These are phyloP conservation scores for Oxygymnocypris stewartii DNA, from an alignment of 2,113 vertebrate species.

Conservation along the genomic window DNA sequence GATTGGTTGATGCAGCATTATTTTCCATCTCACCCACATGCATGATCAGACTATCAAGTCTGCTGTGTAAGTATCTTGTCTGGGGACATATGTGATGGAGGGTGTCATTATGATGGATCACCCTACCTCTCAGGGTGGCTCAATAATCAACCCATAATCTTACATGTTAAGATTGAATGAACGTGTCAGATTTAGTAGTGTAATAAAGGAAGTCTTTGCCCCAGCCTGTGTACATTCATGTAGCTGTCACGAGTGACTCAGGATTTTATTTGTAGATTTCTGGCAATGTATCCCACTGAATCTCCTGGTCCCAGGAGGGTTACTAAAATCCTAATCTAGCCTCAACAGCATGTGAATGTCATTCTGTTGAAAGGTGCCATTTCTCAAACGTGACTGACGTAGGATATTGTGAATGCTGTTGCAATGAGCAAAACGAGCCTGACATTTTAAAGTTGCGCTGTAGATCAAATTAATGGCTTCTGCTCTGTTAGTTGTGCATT, in stretches of 20 bases:
- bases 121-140: neutral
- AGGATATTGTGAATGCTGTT: neutral
- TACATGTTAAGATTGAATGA: neutral
- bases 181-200: neutral
- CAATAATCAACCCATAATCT: slow-evolving; percentile 9
- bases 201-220: neutral
- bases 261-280: slow-evolving; percentile 17
- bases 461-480: slow-evolving; percentile 15
- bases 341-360: slow-evolving; percentile 15
- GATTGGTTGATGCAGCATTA: neutral
- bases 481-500: neutral
- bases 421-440: slow-evolving; percentile 37
- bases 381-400: slow-evolving; percentile 15
- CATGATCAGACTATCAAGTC: slow-evolving; percentile 24
- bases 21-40: neutral
- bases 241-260: slow-evolving; percentile 4
- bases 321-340: slow-evolving; percentile 8
- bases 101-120: slow-evolving; percentile 24
- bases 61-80: neutral
- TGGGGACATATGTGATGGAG: neutral
- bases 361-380: slow-evolving; percentile 29
- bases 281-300: slow-evolving; percentile 10
- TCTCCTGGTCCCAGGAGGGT: neutral
- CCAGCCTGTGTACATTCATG: neutral
- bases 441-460: slow-evolving; percentile 25